phyloP scores from a whole-genome alignment of 1,140 invertebrate genomes.

The Dryas iulia region DNA sequence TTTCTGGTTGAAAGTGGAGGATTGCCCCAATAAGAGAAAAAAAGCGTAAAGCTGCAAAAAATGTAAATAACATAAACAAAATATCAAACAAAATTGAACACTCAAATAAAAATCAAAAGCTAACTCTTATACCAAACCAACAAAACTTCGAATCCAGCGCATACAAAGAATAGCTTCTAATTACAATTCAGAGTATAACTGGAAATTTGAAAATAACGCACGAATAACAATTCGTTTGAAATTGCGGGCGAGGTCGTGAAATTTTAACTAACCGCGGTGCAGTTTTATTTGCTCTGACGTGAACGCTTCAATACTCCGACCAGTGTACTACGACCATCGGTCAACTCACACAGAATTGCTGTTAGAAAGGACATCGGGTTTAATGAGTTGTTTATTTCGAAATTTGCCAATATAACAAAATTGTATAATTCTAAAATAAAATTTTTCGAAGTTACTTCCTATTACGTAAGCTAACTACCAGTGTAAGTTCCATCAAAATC shows the following conservation, averaged over 20 bases:
- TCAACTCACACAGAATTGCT: not conserved
- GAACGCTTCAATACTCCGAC: slow-evolving; percentile 25
- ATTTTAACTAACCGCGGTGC: slow-evolving; percentile 49
- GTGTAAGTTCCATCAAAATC: too few species aligned
- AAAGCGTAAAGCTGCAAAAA: too few species aligned
- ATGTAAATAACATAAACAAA: not conserved
- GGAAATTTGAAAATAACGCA: slow-evolving; percentile 22
- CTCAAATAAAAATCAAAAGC: not conserved
- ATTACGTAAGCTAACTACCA: too few species aligned
- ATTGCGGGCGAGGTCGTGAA: slow-evolving; percentile 42
- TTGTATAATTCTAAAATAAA: too few species aligned
- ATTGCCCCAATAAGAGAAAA: too few species aligned
- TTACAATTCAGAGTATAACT: slow-evolving; percentile 20
- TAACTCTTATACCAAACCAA: not conserved
- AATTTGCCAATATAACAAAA: too few species aligned
- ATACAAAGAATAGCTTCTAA: slow-evolving; percentile 29
- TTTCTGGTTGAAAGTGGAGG: too few species aligned
- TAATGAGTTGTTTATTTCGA: too few species aligned
- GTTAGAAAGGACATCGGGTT: not conserved
- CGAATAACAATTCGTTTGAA: slow-evolving; percentile 41
- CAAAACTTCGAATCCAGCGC: not conserved
- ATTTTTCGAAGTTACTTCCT: too few species aligned
- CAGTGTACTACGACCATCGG: slow-evolving; percentile 14
- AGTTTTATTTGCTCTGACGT: slow-evolving; percentile 47
- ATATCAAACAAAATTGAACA: not conserved